A percentile compares a stretch with the other conserved stretches of the same genome.
phyloP scores from a whole-genome alignment of 2,797 vertebrate species.

The Enteromius unitaeniatus region DNA sequence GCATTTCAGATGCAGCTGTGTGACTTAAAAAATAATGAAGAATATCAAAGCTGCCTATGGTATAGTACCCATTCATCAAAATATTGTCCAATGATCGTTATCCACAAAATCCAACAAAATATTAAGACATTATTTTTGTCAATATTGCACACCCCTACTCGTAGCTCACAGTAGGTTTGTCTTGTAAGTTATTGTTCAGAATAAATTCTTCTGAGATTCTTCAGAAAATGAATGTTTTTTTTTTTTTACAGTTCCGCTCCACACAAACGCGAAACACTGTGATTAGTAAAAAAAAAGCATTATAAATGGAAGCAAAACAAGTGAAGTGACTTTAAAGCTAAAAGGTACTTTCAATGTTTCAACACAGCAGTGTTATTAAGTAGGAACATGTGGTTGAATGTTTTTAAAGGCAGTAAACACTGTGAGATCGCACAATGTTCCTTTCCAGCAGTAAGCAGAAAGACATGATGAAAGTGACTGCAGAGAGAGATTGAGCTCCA shows the following conservation, averaged over 20 bases:
- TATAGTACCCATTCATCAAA: too few relatives aligned
- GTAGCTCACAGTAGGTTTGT: background rate
- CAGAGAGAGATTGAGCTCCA: background rate
- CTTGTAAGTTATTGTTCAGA: too few relatives aligned
- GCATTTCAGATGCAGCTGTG: too few relatives aligned
- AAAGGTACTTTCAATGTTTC: background rate
- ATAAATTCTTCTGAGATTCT: too few relatives aligned
- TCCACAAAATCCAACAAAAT: too few relatives aligned
- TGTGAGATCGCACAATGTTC: background rate
- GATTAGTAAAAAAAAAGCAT: background rate
- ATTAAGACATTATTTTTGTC: too few relatives aligned
- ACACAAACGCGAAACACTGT: background rate
- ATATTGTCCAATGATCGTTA: too few relatives aligned
- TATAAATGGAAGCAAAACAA: background rate
- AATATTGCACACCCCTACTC: background rate
- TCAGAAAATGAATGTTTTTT: background rate
- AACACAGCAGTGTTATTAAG: conserved; percentile 8
- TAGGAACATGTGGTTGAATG: background rate
- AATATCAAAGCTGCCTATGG: too few relatives aligned
- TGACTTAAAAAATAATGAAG: too few relatives aligned
- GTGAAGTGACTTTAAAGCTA: background rate
- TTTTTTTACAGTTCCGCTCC: background rate
- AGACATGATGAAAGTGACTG: background rate
- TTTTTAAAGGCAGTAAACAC: background rate
- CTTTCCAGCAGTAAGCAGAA: background rate